phyloP scores from a whole-genome alignment of 2,888 invertebrate species.

The Anaspis maculata region DNA sequence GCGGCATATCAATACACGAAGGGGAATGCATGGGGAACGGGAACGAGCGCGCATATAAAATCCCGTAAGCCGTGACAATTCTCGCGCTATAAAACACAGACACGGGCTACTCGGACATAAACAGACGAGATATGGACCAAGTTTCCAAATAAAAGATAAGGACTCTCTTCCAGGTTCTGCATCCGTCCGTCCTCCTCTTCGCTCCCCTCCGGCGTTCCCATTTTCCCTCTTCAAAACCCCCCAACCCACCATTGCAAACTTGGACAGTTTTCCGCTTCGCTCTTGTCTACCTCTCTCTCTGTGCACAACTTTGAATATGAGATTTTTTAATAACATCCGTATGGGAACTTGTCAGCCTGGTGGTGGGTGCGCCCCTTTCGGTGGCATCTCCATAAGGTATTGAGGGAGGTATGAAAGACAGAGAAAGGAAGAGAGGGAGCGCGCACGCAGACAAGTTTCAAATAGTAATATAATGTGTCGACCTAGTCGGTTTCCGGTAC shows the following conservation, averaged over 20 bases:
- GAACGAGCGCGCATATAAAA: constrained; percentile 15
- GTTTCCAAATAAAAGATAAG: constrained; percentile 34
- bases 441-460: constrained; percentile 19
- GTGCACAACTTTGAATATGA: constrained; percentile 26
- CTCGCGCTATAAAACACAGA: constrained; percentile 30
- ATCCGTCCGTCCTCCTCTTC: constrained; percentile 9
- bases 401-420: no score
- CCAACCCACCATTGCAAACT: constrained; percentile 23
- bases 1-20: constrained; percentile 19
- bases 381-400: no score
- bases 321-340: constrained; percentile 28
- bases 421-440: no score
- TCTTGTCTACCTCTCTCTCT: constrained; percentile 21
- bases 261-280: constrained; percentile 25
- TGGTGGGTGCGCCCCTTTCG: no score
- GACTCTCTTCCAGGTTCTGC: constrained; percentile 17
- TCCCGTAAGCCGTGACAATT: constrained; percentile 23
- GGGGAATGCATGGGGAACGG: no score
- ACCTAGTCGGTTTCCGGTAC: no score
- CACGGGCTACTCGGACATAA: constrained; percentile 28
- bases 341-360: constrained; percentile 24
- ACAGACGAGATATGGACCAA: constrained; percentile 30
- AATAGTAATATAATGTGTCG: constrained; percentile 17
- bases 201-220: no score
- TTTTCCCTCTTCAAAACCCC: no score